These are phyloP conservation scores for Poecilia latipinna DNA, from an alignment of 2,113 vertebrate species.

Conservation along the genomic window DNA sequence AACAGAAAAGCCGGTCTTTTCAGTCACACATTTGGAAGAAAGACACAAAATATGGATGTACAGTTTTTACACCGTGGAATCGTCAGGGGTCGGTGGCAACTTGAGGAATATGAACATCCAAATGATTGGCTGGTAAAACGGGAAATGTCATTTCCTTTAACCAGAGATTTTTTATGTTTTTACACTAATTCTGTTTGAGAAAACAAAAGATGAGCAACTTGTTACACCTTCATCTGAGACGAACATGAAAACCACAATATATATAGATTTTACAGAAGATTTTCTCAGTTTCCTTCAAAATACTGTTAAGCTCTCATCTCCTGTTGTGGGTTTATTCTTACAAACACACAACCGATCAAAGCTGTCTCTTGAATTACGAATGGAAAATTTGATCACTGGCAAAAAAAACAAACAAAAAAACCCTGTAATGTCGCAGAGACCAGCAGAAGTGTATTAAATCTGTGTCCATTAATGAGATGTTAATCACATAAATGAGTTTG, in stretches of 20 bases:
- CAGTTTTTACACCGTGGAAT: too few relatives aligned
- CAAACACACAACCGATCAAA: not conserved
- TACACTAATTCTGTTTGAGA: not conserved
- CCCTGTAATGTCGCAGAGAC: too few relatives aligned
- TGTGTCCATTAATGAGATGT: too few relatives aligned
- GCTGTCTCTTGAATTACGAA: too few relatives aligned
- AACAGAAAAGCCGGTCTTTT: not conserved
- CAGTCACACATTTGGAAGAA: not conserved
- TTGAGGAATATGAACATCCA: not conserved
- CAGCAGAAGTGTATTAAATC: too few relatives aligned
- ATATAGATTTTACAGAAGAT: not conserved
- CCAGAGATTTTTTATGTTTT: too few relatives aligned
- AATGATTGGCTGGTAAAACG: not conserved
- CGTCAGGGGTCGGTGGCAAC: too few relatives aligned
- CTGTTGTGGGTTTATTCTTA: not conserved
- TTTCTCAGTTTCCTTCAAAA: not conserved
- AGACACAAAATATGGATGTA: not conserved
- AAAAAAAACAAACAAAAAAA: not conserved
- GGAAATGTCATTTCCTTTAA: not conserved
- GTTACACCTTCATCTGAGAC: too few relatives aligned
- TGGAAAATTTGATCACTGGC: too few relatives aligned
- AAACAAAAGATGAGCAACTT: not conserved
- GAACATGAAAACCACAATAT: not conserved
- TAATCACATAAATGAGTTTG: too few relatives aligned
- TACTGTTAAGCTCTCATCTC: not conserved